Conservation (phyloP, 2,797 vertebrate genomes). For the Pangasius macronema region DNA sequence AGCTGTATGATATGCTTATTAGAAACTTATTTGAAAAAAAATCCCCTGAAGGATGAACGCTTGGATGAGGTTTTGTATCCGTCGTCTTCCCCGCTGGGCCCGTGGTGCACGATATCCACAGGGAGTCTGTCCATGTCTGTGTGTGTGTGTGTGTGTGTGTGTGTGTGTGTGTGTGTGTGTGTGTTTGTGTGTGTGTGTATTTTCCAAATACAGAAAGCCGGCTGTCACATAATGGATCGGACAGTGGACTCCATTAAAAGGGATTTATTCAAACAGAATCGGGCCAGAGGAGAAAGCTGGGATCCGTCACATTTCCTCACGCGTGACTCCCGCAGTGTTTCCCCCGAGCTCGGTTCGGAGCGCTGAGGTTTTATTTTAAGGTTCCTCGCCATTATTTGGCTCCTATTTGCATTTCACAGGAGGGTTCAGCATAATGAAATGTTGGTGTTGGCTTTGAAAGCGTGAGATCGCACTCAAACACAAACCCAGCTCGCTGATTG, state of each 20-base stretch:
- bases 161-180: conserved; percentile 2
- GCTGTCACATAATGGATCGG: conserved; percentile 25
- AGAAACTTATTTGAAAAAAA: neutral
- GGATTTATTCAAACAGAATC: conserved; percentile 70
- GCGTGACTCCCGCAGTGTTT: conserved; percentile 58
- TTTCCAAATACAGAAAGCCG: neutral
- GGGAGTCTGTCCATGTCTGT: neutral
- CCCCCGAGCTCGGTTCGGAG: conserved; percentile 45
- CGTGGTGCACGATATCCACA: neutral
- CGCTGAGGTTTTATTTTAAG: conserved; percentile 65
- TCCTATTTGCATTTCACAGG: conserved; percentile 66
- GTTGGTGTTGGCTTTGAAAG: conserved; percentile 42
- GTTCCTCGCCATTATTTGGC: conserved; percentile 62
- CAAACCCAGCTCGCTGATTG: neutral
- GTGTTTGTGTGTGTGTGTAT: neutral
- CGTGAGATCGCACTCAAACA: conserved; percentile 29
- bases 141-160: neutral
- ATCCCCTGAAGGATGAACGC: neutral
- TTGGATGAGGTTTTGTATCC: neutral
- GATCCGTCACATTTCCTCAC: conserved; percentile 68
- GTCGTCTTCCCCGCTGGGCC: neutral
- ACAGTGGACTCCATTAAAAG: conserved; percentile 53
- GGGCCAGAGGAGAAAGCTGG: conserved; percentile 62
- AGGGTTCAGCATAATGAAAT: conserved; percentile 49
- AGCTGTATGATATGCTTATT: neutral